Percentiles rank a stretch among this genome's conserved stretches.
Conservation (phyloP, 2,113 vertebrate genomes). For the Lagopus leucura region DNA sequence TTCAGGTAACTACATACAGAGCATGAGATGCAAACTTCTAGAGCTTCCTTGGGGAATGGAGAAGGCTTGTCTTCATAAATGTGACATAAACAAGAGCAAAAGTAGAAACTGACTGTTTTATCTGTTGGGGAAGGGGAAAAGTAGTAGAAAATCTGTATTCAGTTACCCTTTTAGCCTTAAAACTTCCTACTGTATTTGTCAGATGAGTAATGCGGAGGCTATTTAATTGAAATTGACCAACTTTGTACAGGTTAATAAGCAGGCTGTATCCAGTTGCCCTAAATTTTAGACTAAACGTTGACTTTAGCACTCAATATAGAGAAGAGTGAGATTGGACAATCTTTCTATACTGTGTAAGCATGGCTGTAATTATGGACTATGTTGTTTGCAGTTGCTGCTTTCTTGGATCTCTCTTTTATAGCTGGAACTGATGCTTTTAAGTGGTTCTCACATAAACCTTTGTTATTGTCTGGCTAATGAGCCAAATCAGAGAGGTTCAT, state of each 20-base stretch:
- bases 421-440: neutral
- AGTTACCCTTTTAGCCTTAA: neutral
- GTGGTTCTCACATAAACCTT: neutral
- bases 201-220: neutral
- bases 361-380: neutral
- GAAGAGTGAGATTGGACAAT: neutral
- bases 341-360: neutral
- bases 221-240: neutral
- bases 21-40: neutral
- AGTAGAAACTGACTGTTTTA: neutral
- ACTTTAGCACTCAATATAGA: neutral
- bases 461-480: neutral
- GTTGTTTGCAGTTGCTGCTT: neutral
- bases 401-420: neutral
- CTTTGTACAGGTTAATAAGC: neutral
- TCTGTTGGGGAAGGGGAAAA: neutral
- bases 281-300: neutral
- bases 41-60: neutral
- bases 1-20: neutral
- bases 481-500: neutral
- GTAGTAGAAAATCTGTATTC: neutral
- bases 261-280: neutral
- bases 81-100: neutral
- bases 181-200: neutral
- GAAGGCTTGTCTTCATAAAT: neutral